Base-by-base conservation (phyloP, 2,888 invertebrate species). In the Congeria kusceri region DNA sequence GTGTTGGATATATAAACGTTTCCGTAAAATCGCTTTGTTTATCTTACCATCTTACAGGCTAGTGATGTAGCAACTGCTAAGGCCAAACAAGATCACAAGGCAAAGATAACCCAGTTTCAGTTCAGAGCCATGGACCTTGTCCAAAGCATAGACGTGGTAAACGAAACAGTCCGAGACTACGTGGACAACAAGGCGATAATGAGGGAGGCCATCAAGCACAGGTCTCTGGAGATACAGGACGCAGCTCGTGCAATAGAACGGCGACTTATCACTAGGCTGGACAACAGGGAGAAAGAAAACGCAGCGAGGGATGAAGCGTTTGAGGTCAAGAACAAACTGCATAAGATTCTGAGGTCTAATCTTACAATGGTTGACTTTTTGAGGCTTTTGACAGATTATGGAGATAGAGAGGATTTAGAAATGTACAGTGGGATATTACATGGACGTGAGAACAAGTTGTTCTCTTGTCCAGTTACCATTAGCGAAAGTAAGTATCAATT, bases 141-240 rank as follows among this genome's bases (percentile, higher is more conserved):
- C 3, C 78, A 83, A 57, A 57, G 74, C 28, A 79, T 85, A 27
- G 85, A 86, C 53, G 56, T 76, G 46, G 79, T 86, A 15, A 84
- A 79, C 27, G 68, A 77, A 15, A 74, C 65, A 15, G 46, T 70
- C 2, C 59, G 70, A n/a, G 72, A 70, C 23, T 81, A 80, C 78
- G 57, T 67, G 23, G 44, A 81, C 29, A 66, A 66, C 27, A 78
- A 76, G 29, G 29, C 53, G 27, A 23, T 63, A 39, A 46, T 78
- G 23, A 57, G 77, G 29, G 71, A 84, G 20, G 78, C 77, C 28
- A 86, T 90, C 9, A 85, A 87, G 73, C 66, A 85, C 1, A 77
- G 88, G 44, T 87, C 88, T 7, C 57, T 79, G 7, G 80, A 84
- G 61, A 82, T 89, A 9, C 88, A 89, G 66, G 83, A 85, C 53